Conservation (phyloP, 2,113 vertebrate species). For the Scatophagus argus region DNA sequence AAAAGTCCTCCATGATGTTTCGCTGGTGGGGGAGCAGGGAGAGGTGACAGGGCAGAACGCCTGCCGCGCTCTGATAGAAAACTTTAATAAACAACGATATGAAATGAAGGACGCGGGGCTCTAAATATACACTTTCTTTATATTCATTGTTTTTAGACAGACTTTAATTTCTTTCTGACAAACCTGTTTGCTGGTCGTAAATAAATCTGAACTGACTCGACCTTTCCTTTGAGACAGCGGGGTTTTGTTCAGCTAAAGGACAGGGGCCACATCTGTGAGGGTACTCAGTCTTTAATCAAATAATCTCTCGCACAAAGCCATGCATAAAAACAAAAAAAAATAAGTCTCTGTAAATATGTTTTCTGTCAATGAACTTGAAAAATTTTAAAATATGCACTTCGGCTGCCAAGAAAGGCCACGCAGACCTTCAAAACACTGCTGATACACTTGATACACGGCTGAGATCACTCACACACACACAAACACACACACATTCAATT, state of each 20-base stretch:
- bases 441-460: background rate
- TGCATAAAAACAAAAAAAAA: conserved; percentile 29
- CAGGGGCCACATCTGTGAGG: background rate
- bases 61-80: conserved; percentile 48
- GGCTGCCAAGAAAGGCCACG: conserved; percentile 7
- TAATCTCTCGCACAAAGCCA: background rate
- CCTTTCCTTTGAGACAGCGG: background rate
- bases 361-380: background rate
- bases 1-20: conserved; percentile 75
- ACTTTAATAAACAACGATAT: conserved; percentile 48
- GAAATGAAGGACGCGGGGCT: conserved; percentile 32
- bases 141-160: background rate
- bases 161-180: background rate
- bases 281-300: conserved; percentile 27
- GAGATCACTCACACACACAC: conserved; percentile 1
- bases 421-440: background rate
- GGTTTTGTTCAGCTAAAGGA: background rate
- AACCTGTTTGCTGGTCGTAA: background rate
- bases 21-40: conserved; percentile 44
- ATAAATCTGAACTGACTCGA: background rate
- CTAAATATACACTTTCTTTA: background rate
- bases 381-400: background rate
- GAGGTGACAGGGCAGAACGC: conserved; percentile 46
- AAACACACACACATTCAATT: background rate
- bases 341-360: conserved; percentile 16